A percentile compares a stretch with the other conserved stretches of the same genome.
These are phyloP conservation scores for Oncorhynchus mykiss DNA, from an alignment of 2,113 vertebrate species.

Conservation along the genomic window DNA sequence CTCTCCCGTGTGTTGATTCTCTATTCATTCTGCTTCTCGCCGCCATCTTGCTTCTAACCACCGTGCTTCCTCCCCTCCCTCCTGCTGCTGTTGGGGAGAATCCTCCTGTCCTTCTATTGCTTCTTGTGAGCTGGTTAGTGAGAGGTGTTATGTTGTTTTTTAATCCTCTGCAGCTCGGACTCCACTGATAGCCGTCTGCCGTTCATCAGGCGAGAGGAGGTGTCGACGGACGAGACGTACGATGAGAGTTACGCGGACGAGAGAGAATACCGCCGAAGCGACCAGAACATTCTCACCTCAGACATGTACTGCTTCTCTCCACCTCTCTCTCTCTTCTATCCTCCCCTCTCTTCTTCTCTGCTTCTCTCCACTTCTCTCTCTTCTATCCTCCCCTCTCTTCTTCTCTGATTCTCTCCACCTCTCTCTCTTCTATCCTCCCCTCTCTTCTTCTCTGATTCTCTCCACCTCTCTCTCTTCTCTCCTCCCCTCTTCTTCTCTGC, in stretches of 20 bases:
- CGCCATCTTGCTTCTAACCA: constrained; percentile 50
- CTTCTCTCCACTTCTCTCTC: too few species aligned
- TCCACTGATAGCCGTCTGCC: constrained; percentile 89
- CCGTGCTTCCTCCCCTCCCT: constrained; percentile 14
- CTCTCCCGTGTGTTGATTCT: too few species aligned
- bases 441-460: constrained; percentile 19
- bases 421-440: background rate
- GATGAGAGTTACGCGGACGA: constrained; percentile 81
- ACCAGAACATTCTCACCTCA: constrained; percentile 85
- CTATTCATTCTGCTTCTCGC: constrained; percentile 14
- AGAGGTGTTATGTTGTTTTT: background rate
- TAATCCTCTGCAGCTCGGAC: constrained; percentile 76
- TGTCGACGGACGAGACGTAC: constrained; percentile 81
- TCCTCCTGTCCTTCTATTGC: too few species aligned
- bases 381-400: background rate
- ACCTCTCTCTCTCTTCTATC: background rate
- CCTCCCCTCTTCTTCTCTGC: background rate
- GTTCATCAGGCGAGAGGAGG: constrained; percentile 85
- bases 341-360: background rate
- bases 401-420: background rate
- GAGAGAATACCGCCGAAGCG: constrained; percentile 80
- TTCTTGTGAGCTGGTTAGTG: too few species aligned
- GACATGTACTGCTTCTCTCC: constrained; percentile 81
- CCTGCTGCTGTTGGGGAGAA: too few species aligned
- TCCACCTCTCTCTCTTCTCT: background rate